phyloP scores from a whole-genome alignment of 2,113 vertebrate species.

The Murina feae region DNA sequence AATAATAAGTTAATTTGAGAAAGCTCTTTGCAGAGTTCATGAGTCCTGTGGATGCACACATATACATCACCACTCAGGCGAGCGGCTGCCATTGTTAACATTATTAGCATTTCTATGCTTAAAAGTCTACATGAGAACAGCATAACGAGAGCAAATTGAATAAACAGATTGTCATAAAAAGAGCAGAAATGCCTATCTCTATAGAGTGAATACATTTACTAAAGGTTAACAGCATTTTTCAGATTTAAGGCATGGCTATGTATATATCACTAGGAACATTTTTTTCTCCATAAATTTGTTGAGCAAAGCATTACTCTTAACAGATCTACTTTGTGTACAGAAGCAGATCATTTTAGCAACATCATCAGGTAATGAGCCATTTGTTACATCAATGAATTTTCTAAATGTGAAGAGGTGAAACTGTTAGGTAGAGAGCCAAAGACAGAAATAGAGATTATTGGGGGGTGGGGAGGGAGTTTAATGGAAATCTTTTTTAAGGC shows the following conservation, averaged over 20 bases:
- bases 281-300: background rate
- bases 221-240: background rate
- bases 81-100: background rate
- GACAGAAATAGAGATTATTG: background rate
- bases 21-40: background rate
- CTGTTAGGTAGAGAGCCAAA: background rate
- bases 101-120: background rate
- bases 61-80: background rate
- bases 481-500: constrained; percentile 51
- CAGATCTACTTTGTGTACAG: background rate
- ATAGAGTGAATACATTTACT: background rate
- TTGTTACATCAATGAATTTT: constrained; percentile 32
- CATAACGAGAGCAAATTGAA: background rate
- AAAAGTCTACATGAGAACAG: background rate
- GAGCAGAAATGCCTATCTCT: background rate
- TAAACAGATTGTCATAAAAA: background rate
- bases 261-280: background rate
- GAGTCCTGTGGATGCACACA: accelerated
- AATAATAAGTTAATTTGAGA: background rate
- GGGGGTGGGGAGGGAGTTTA: background rate
- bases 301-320: constrained; percentile 30
- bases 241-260: background rate
- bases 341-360: constrained; percentile 16
- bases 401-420: constrained; percentile 29
- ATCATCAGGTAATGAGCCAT: background rate